phyloP scores from a whole-genome alignment of 2,113 vertebrate genomes.

The Rhinoptilus africanus region DNA sequence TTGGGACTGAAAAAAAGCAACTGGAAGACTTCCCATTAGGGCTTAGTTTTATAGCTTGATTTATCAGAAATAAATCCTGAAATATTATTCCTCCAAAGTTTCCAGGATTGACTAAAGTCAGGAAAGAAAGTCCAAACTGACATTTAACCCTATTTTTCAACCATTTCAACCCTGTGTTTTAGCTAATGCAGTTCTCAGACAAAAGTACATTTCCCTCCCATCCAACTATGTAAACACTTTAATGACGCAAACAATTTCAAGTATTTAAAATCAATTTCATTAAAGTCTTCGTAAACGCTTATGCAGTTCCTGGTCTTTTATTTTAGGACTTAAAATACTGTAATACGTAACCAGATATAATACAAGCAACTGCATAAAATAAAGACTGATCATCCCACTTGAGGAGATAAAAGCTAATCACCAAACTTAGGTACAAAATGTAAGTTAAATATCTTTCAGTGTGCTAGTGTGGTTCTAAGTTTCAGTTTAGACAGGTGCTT shows the following conservation, averaged over 20 bases:
- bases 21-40: neutral
- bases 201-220: neutral
- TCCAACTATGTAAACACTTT: neutral
- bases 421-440: neutral
- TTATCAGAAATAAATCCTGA: slow-evolving; percentile 30
- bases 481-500: neutral
- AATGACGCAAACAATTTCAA: neutral
- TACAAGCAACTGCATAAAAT: neutral
- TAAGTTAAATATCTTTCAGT: neutral
- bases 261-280: neutral
- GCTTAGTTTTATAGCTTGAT: neutral
- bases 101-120: neutral
- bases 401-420: neutral
- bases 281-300: neutral
- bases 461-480: neutral
- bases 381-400: neutral
- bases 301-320: neutral
- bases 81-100: neutral
- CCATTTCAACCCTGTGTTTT: neutral
- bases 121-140: neutral
- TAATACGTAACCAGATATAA: neutral
- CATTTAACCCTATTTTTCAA: neutral
- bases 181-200: neutral
- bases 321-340: neutral
- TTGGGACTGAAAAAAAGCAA: neutral